These are phyloP conservation scores for Paramisgurnus dabryanus DNA, from an alignment of 2,113 vertebrate genomes.

Conservation along the genomic window DNA sequence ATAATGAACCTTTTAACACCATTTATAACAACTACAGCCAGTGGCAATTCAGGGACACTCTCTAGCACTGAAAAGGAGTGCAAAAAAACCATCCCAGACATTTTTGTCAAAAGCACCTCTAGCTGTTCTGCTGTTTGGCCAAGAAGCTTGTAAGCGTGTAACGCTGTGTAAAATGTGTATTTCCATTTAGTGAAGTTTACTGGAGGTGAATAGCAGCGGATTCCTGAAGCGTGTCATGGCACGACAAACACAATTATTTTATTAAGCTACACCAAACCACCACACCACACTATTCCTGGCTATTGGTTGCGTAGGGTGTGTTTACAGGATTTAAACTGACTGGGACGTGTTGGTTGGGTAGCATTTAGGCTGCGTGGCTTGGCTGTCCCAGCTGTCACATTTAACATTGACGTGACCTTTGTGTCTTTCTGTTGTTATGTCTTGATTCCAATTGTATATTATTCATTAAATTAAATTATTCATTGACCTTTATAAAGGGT, in stretches of 20 bases:
- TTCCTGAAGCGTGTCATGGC: conserved; percentile 62
- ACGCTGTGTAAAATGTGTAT: neutral
- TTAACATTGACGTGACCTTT: neutral
- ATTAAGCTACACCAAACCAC: conserved; percentile 53
- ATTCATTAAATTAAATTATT: too few relatives aligned
- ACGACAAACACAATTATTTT: conserved; percentile 58
- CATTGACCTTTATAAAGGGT: too few relatives aligned
- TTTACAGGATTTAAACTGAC: conserved; percentile 1
- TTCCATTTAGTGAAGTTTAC: conserved; percentile 13
- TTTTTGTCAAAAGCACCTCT: neutral
- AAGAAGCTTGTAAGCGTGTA: neutral
- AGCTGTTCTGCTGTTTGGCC: neutral
- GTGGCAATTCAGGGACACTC: neutral
- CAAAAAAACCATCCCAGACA: neutral
- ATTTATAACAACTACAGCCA: neutral
- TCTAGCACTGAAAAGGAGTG: neutral
- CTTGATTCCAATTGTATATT: too few relatives aligned
- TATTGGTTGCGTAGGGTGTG: conserved; percentile 10
- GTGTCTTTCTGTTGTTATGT: neutral
- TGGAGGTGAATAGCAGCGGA: conserved; percentile 44
- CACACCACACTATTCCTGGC: conserved; percentile 21
- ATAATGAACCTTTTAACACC: neutral
- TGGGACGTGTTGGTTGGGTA: conserved; percentile 4
- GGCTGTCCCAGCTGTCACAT: neutral
- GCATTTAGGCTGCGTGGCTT: neutral